A percentile compares a stretch with the other conserved stretches of the same genome.
Evolutionary conservation across 1,140 invertebrate species (phyloP).

Genomic region (Drosophila rhopaloa): DNA sequence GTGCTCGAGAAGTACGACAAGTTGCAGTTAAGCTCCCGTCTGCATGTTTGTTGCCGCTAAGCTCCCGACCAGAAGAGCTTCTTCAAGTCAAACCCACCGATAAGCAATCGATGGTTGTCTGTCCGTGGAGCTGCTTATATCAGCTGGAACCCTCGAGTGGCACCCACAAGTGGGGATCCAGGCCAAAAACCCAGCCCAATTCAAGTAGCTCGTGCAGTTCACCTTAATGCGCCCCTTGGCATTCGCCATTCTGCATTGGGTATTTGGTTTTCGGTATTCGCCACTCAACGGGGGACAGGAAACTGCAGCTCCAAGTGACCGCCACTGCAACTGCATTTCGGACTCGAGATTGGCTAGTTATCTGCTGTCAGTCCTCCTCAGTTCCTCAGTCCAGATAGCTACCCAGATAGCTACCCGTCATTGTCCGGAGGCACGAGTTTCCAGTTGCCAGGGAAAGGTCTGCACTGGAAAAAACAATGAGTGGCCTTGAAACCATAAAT

Average conservation of each 20-base stretch:
- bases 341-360: constrained; percentile 53
- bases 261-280: neutral
- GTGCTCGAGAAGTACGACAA: constrained; percentile 20
- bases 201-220: constrained; percentile 46
- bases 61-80: neutral
- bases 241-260: constrained; percentile 3
- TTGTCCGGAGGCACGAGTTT: constrained; percentile 64
- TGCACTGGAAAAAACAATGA: neutral
- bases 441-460: neutral
- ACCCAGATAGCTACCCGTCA: constrained; percentile 57
- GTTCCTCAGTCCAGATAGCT: constrained; percentile 1
- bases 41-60: constrained; percentile 24
- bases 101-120: constrained; percentile 45
- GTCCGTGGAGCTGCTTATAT: constrained; percentile 11
- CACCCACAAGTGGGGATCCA: constrained; percentile 1
- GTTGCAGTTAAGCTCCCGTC: constrained; percentile 43
- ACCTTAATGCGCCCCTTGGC: constrained; percentile 42
- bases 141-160: constrained; percentile 18
- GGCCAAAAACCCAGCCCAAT: constrained; percentile 18
- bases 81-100: constrained; percentile 18
- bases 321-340: constrained; percentile 49
- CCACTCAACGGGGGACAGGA: constrained; percentile 30
- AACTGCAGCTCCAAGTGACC: constrained; percentile 56
- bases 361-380: constrained; percentile 39
- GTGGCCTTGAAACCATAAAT: no score